Evolutionary conservation across 2,113 vertebrate species (phyloP).

Genomic region (Xenopus laevis): DNA sequence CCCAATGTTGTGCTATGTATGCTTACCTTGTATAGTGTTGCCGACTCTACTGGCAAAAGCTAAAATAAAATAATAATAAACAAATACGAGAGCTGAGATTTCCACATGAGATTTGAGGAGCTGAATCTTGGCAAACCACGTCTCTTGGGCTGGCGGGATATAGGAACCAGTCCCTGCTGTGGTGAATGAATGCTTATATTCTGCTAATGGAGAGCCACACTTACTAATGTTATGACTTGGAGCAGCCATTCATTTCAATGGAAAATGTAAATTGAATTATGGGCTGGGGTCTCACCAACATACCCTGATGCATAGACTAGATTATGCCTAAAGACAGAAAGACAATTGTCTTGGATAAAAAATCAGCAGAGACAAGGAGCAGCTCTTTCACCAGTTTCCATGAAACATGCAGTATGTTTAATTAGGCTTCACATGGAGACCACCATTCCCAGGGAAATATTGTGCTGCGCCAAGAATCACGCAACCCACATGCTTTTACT

Average conservation of each 20-base stretch:
- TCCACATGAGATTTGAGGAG: constrained; percentile 43
- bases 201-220: constrained; percentile 40
- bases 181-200: constrained; percentile 39
- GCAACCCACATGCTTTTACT: too few relatives aligned
- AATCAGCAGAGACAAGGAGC: constrained; percentile 1
- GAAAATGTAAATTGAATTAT: constrained; percentile 40
- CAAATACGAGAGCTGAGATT: constrained; percentile 39
- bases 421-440: neutral
- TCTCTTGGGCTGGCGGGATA: constrained; percentile 25
- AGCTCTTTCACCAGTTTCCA: neutral
- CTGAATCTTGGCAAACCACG: constrained; percentile 33
- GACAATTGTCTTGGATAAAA: constrained; percentile 16
- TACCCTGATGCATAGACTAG: constrained; percentile 24
- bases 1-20: constrained; percentile 33
- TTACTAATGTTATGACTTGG: constrained; percentile 42
- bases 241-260: constrained; percentile 29
- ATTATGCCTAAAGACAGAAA: constrained; percentile 27
- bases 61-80: constrained; percentile 45
- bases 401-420: neutral
- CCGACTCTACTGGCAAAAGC: constrained; percentile 35
- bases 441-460: too few relatives aligned
- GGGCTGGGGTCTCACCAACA: constrained; percentile 19
- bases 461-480: neutral
- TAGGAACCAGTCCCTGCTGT: constrained; percentile 16
- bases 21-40: constrained; percentile 43